Conservation (phyloP, 2,888 invertebrate species). For the Troglohyphantes excavatus region DNA sequence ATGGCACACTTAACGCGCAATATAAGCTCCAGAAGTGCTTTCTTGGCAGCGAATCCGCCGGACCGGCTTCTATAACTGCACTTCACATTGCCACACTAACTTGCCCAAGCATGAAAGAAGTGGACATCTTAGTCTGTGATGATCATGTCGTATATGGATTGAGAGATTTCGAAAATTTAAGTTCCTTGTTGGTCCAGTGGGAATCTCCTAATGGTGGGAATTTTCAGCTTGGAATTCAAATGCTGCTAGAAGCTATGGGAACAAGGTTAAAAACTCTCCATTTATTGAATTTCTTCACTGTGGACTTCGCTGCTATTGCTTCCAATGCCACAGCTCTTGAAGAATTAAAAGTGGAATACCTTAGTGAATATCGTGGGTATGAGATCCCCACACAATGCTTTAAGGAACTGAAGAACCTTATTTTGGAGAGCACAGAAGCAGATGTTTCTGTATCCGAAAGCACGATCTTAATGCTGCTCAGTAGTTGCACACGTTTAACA, state of each 20-base stretch:
- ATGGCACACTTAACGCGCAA: conserved; percentile 33
- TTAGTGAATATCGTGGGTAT: conserved; percentile 17
- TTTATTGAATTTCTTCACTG: conserved; percentile 56
- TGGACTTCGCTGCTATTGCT: conserved; percentile 61
- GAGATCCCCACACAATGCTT: conserved; percentile 11
- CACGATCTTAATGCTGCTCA: conserved; percentile 28
- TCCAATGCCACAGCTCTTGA: conserved; percentile 40
- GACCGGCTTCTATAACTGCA: conserved; percentile 4
- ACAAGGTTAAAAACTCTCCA: conserved; percentile 31
- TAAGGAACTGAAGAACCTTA: conserved; percentile 29
- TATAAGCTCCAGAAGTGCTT: conserved; percentile 54
- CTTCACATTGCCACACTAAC: conserved; percentile 68
- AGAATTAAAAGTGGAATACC: conserved; percentile 48
- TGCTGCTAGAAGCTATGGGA: conserved; percentile 55
- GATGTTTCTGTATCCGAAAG: neutral
- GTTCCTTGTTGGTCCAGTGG: conserved; percentile 66
- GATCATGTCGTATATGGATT: conserved; percentile 60
- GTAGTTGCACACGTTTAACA: conserved; percentile 35
- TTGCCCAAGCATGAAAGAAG: conserved; percentile 58
- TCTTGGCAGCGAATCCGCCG: conserved; percentile 33
- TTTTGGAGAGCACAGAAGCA: conserved; percentile 27
- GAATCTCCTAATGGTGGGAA: conserved; percentile 43
- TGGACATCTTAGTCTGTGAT: conserved; percentile 45
- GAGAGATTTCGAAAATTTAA: conserved; percentile 54
- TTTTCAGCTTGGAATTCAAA: conserved; percentile 49